Conservation (phyloP, 2,113 vertebrate genomes). For the Pachycephala philippinensis region DNA sequence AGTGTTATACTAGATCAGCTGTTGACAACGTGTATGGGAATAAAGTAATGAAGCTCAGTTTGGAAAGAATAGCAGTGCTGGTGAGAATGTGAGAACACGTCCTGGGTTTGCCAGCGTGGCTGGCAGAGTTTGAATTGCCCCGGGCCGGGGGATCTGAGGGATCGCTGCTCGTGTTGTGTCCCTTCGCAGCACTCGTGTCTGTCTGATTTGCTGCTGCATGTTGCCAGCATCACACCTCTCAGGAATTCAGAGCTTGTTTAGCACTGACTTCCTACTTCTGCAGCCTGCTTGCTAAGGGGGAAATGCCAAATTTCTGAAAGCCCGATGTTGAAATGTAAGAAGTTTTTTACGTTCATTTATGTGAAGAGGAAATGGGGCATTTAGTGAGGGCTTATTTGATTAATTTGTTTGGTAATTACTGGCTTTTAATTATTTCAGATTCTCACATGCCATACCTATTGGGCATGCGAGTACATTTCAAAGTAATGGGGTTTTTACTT, state of each 20-base stretch:
- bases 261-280: not conserved
- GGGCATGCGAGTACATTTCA: not conserved
- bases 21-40: not conserved
- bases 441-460: not conserved
- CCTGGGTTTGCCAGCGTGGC: not conserved
- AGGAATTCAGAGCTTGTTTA: not conserved
- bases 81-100: not conserved
- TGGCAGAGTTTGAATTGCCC: not conserved
- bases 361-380: not conserved
- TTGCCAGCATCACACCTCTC: not conserved
- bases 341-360: not conserved
- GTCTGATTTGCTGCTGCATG: not conserved
- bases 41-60: not conserved
- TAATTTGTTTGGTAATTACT: not conserved
- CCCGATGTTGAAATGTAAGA: not conserved
- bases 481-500: not conserved
- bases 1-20: not conserved
- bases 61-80: not conserved
- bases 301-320: not conserved
- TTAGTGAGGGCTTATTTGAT: not conserved
- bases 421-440: not conserved
- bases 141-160: rapidly evolving
- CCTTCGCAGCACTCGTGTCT: not conserved
- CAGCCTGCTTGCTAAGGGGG: not conserved
- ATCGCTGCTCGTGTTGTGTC: not conserved